Base-by-base conservation (phyloP, 2,797 vertebrate genomes). In the Paguma larvata region DNA sequence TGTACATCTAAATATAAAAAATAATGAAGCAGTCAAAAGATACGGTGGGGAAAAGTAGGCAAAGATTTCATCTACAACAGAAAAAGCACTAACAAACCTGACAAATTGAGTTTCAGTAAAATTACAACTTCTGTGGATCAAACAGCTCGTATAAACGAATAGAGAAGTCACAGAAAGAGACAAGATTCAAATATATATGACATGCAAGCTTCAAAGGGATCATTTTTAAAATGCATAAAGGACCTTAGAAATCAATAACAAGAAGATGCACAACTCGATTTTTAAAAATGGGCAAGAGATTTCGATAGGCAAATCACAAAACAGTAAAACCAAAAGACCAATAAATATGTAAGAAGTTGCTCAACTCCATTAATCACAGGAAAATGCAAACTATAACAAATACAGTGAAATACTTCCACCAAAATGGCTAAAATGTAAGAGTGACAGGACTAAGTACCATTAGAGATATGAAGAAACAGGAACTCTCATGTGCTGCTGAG, bases 301-400 rank as follows among this genome's bases (percentile, higher is more conserved):
- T 92, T 92, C 59, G 85, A 97, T 3, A 89, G 30, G 9, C 23
- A 95, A 94, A 90, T 72, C 46, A 84, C 23, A 73, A 48, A 94
- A 85, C 1, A 75, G 9, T 25, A 88, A 94, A 96, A 68, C 4
- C 41, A 86, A 83, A 95, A 70, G 41, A 63, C 27, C 10, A 70
- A 30, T 78, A 91, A 92, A 56, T 48, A 53, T 4, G 51, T 51
- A 84, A 30, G 38, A 93, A 38, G 56, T 6, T 59, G 41, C 16
- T 89, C 27, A 19, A 82, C 3, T 21, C 41, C 32, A 75, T 59
- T 73, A 82, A 25, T 48, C 21, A 67, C 53, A 27, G 16, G 16
- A 86, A 87, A 87, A 84, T 67, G 8, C 6, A 89, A 95, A 73
- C 21, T 89, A 75, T 86, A 85, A 82, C 38, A 38, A 38, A 32